Conservation (phyloP, 2,113 vertebrate species). For the Arizona elegans region DNA sequence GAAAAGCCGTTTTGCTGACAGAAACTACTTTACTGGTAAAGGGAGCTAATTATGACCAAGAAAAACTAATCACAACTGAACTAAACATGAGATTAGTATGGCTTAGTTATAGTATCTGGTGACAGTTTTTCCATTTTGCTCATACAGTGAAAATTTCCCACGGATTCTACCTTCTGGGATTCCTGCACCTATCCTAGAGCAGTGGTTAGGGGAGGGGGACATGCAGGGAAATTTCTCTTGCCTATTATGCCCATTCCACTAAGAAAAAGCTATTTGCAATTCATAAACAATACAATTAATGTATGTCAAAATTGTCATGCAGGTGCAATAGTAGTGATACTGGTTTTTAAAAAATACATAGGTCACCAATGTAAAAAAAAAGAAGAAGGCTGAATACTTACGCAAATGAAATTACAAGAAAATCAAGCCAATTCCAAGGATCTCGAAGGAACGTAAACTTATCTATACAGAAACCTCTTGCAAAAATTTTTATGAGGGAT, state of each 20-base stretch:
- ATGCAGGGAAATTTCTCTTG: not conserved
- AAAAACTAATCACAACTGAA: not conserved
- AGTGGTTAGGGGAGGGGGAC: not conserved
- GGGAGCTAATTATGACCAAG: not conserved
- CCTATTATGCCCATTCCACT: not conserved
- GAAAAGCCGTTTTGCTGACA: not conserved
- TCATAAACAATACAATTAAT: not conserved
- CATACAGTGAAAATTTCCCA: not conserved
- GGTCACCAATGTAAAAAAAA: not conserved
- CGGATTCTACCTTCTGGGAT: not conserved
- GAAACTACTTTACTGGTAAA: not conserved
- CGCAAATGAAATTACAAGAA: conserved; percentile 92
- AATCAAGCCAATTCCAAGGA: conserved; percentile 99
- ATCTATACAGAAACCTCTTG: conserved; percentile 93
- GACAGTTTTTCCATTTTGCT: not conserved
- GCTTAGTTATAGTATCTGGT: not conserved
- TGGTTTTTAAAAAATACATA: not conserved
- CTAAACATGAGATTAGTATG: not conserved
- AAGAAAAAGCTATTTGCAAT: not conserved
- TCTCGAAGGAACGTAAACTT: conserved; percentile 95
- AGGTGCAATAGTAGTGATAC: not conserved
- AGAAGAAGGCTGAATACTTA: conserved; percentile 75
- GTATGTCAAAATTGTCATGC: not conserved
- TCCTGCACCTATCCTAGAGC: not conserved
- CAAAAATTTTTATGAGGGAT: conserved; percentile 90